Percentiles rank a stretch among this genome's conserved stretches.
Conservation (phyloP, 1,140 invertebrate species). For the Lysiphlebus fabarum region DNA sequence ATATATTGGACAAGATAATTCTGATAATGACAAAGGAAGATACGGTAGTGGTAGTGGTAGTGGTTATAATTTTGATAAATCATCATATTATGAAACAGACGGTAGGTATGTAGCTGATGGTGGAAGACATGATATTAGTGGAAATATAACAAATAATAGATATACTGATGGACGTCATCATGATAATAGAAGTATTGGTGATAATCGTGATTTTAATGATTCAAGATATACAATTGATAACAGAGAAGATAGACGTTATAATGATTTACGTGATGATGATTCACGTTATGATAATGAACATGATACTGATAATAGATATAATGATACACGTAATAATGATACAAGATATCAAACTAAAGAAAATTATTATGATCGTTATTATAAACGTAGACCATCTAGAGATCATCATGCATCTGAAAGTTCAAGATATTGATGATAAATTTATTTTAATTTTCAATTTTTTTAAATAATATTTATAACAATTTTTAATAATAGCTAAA, state of each 20-base stretch:
- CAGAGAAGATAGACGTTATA: conserved; percentile 38
- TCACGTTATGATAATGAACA: conserved; percentile 34
- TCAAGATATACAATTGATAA: conserved; percentile 20
- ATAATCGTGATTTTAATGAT: conserved; percentile 19
- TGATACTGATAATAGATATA: conserved; percentile 34
- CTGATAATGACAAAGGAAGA: conserved; percentile 42
- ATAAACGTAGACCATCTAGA: conserved; percentile 50
- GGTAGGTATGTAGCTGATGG: conserved; percentile 29
- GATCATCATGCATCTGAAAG: conserved; percentile 47
- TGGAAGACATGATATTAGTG: conserved; percentile 32
- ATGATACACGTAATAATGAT: conserved; percentile 35
- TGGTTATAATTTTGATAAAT: conserved; percentile 42
- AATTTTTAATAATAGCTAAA: not conserved
- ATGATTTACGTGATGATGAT: conserved; percentile 34
- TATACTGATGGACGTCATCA: conserved; percentile 39
- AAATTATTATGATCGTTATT: conserved; percentile 54
- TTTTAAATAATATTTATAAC: not conserved
- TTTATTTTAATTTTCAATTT: not conserved
- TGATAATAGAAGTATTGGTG: conserved; percentile 26
- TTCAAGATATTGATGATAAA: conserved; percentile 47
- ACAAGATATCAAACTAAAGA: conserved; percentile 47
- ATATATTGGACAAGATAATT: conserved; percentile 34
- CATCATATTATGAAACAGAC: conserved; percentile 38
- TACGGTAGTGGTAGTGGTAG: conserved; percentile 45
- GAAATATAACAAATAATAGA: not conserved